A percentile compares a stretch with the other conserved stretches of the same genome.
These are phyloP conservation scores for Eriosoma lanigerum DNA, from an alignment of 1,140 invertebrate species.

Conservation along the genomic window DNA sequence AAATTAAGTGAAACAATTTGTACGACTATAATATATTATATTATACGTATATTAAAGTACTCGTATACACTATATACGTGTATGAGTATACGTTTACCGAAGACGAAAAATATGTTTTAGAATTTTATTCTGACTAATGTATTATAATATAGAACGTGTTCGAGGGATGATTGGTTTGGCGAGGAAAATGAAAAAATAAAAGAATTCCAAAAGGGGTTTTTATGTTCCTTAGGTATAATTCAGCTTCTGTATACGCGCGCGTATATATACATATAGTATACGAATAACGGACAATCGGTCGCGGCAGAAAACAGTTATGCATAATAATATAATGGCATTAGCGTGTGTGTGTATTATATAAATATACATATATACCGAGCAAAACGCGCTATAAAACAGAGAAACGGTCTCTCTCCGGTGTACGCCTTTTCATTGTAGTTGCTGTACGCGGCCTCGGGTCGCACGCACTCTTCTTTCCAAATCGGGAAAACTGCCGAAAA, in stretches of 20 bases:
- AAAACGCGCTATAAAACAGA: constrained; percentile 29
- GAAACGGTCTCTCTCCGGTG: constrained; percentile 2
- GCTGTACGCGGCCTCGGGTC: background rate
- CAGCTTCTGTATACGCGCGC: background rate
- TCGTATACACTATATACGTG: background rate
- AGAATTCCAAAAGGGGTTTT: constrained; percentile 17
- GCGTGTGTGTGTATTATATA: background rate
- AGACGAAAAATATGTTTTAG: background rate
- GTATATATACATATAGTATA: background rate
- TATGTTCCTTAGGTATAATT: constrained; percentile 22
- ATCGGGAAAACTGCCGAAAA: constrained; percentile 48
- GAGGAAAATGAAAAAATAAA: background rate
- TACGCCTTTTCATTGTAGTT: constrained; percentile 38
- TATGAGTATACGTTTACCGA: background rate
- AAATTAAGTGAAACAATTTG: constrained; percentile 41
- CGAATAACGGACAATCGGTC: constrained; percentile 35
- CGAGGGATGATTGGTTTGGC: background rate
- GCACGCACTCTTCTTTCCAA: background rate
- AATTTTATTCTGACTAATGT: too few species aligned
- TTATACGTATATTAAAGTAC: background rate
- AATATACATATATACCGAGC: background rate
- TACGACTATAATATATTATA: background rate
- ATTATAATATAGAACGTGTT: too few species aligned
- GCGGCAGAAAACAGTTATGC: constrained; percentile 41
- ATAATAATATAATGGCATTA: background rate